These are phyloP conservation scores for Probaryconus sp. DNA, from an alignment of 1,140 invertebrate genomes.

Conservation along the genomic window DNA sequence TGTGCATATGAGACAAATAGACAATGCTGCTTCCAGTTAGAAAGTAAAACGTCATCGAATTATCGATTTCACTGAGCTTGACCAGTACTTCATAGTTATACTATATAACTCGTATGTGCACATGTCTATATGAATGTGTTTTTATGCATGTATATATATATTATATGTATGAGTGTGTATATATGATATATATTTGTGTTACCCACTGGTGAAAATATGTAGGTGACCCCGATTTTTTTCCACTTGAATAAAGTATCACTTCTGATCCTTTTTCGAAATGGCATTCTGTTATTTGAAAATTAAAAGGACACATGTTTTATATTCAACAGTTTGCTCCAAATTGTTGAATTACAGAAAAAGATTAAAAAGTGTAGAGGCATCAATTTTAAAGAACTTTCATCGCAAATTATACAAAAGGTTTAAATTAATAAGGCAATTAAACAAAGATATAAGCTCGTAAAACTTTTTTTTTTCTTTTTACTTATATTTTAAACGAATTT, in stretches of 20 bases:
- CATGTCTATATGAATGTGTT: background rate
- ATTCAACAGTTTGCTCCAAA: no score
- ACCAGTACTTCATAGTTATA: background rate
- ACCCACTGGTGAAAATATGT: conserved; percentile 17
- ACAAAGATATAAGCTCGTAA: no score
- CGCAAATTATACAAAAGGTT: no score
- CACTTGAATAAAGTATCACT: conserved; percentile 4
- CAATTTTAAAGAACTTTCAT: no score
- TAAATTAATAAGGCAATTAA: no score
- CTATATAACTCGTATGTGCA: background rate
- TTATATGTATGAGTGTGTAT: background rate
- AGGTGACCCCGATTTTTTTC: conserved; percentile 17
- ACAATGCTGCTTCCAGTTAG: conserved; percentile 24
- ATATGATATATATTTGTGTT: no score
- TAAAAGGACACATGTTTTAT: background rate
- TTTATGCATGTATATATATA: no score
- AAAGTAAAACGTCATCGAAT: conserved; percentile 52
- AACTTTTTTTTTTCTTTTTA: no score
- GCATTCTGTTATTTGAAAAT: background rate
- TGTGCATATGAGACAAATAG: conserved; percentile 24
- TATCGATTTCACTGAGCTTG: conserved; percentile 34
- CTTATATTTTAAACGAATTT: no score
- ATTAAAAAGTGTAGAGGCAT: no score
- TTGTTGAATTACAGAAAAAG: no score
- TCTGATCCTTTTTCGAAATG: background rate